phyloP scores from a whole-genome alignment of 2,113 vertebrate species.

The Opisthocomus hoazin region DNA sequence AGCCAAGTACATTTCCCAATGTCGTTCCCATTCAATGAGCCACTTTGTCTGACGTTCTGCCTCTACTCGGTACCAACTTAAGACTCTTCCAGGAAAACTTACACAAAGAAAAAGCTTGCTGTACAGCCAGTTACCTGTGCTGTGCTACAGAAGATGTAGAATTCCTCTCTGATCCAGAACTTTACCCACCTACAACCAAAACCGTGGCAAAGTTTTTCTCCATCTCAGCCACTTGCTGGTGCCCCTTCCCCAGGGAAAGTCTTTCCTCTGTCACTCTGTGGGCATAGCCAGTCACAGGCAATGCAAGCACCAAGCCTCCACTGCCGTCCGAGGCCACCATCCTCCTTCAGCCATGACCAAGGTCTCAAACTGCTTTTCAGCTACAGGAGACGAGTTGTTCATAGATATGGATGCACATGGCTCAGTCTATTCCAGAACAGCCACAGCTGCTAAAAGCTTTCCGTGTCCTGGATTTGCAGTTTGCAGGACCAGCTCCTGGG shows the following conservation, averaged over 20 bases:
- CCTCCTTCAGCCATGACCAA: no score
- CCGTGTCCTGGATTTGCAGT: no score
- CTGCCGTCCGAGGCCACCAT: neutral
- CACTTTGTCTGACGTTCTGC: neutral
- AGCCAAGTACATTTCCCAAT: neutral
- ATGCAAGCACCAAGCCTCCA: neutral
- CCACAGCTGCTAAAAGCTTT: neutral
- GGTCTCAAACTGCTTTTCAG: neutral
- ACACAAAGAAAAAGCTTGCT: neutral
- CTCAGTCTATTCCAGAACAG: neutral
- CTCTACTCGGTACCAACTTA: neutral
- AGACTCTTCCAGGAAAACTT: neutral
- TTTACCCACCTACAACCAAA: neutral
- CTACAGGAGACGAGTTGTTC: neutral
- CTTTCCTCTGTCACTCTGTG: neutral
- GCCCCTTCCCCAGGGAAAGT: neutral
- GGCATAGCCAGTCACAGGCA: neutral
- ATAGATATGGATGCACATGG: neutral
- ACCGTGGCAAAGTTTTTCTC: neutral
- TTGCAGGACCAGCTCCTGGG: no score
- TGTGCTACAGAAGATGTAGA: neutral
- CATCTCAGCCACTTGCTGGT: neutral
- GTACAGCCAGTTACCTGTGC: no score
- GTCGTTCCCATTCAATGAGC: neutral
- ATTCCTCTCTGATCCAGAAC: neutral